These are phyloP conservation scores for Chrysolina haemoptera DNA, from an alignment of 2,888 invertebrate species.

Conservation along the genomic window DNA sequence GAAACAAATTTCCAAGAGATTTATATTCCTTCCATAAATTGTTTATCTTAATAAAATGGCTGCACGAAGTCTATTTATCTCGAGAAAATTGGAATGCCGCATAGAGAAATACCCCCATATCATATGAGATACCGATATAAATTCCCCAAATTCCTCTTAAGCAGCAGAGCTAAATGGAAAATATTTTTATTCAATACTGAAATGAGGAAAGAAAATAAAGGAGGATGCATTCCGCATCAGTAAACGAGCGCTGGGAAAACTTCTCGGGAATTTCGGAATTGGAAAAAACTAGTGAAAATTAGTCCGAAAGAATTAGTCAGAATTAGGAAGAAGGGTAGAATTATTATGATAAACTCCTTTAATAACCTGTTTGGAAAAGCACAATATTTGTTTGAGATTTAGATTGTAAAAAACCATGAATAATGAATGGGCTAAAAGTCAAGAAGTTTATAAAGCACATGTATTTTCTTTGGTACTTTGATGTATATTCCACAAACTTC, in stretches of 20 bases:
- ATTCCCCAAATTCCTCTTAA: neutral
- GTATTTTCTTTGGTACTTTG: no score
- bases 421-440: no score
- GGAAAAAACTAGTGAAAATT: neutral
- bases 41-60: neutral
- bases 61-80: neutral
- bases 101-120: constrained; percentile 15
- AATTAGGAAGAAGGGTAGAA: no score
- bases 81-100: constrained; percentile 1
- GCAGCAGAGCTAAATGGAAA: constrained; percentile 3
- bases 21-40: neutral
- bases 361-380: no score
- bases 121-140: constrained; percentile 21
- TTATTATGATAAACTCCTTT: no score
- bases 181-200: constrained; percentile 15
- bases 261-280: constrained; percentile 2
- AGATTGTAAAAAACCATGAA: no score
- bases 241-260: constrained; percentile 15
- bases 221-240: neutral
- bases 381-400: no score
- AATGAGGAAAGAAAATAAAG: constrained; percentile 9
- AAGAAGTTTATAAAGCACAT: no score
- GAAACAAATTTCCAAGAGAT: neutral
- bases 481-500: no score
- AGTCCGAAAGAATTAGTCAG: neutral